Evolutionary conservation across 2,113 vertebrate species (phyloP).

Genomic region (Puffinus mauretanicus): DNA sequence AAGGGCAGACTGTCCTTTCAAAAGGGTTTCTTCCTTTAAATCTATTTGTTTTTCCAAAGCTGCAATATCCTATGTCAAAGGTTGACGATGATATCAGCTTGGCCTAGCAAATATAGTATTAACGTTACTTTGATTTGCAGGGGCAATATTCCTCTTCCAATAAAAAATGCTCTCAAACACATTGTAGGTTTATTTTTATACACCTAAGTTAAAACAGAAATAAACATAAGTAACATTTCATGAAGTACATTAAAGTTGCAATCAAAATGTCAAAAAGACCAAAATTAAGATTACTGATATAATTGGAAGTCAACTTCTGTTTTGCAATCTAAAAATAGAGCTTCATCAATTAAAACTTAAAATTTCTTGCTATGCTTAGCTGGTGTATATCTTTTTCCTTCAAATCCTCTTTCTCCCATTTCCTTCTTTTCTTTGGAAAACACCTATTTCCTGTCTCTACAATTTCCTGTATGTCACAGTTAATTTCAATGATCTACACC

Average conservation of each 20-base stretch:
- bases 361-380: not conserved
- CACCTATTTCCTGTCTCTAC: not conserved
- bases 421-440: not conserved
- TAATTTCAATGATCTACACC: not conserved
- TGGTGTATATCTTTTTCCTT: not conserved
- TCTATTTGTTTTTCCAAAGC: not conserved
- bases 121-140: not conserved
- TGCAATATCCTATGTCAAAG: not conserved
- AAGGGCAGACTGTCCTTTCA: not conserved
- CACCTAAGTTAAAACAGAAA: not conserved
- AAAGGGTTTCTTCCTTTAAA: not conserved
- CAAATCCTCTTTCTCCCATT: fast-evolving
- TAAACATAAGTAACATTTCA: not conserved
- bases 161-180: not conserved
- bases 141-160: not conserved
- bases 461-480: not conserved
- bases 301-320: not conserved
- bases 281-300: not conserved
- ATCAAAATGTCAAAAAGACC: not conserved
- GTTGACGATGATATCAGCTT: not conserved
- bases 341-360: not conserved
- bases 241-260: not conserved
- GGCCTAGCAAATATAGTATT: not conserved
- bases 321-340: not conserved
- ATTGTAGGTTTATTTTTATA: not conserved